Conservation (phyloP, 2,797 vertebrate species). For the Microhierax caerulescens region DNA sequence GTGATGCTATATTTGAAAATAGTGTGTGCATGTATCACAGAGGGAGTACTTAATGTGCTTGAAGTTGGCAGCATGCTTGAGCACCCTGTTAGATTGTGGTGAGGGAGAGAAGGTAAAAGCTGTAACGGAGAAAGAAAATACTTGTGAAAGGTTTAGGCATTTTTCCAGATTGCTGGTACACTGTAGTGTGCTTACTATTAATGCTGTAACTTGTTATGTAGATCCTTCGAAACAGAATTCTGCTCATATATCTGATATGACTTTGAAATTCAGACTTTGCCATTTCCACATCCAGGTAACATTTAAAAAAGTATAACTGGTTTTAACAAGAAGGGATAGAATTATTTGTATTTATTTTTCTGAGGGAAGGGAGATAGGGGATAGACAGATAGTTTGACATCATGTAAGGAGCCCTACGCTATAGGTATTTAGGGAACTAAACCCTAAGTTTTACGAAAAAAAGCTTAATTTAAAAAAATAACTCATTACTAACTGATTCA, state of each 20-base stretch:
- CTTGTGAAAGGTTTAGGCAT: conserved; percentile 31
- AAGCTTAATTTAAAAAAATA: neutral
- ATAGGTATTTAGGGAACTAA: neutral
- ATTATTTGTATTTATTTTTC: neutral
- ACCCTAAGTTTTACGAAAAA: neutral
- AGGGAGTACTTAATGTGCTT: conserved; percentile 18
- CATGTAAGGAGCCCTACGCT: neutral
- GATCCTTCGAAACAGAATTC: neutral
- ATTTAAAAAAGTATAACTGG: neutral
- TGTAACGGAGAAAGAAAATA: conserved; percentile 29
- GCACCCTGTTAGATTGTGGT: neutral
- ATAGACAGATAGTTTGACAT: neutral
- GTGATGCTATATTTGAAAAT: conserved; percentile 26
- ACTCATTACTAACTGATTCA: neutral
- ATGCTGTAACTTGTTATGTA: neutral
- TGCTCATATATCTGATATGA: neutral
- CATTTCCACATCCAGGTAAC: neutral
- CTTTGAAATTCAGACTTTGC: conserved; percentile 1
- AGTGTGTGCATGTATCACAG: neutral
- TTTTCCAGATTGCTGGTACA: neutral
- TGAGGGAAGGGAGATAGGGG: neutral
- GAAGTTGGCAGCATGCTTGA: conserved; percentile 26
- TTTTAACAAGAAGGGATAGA: conserved; percentile 1
- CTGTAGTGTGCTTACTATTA: neutral
- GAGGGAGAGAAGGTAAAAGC: conserved; percentile 3